Evolutionary conservation across 2,888 invertebrate genomes (phyloP).

Genomic region (Bedellia somnulentella): DNA sequence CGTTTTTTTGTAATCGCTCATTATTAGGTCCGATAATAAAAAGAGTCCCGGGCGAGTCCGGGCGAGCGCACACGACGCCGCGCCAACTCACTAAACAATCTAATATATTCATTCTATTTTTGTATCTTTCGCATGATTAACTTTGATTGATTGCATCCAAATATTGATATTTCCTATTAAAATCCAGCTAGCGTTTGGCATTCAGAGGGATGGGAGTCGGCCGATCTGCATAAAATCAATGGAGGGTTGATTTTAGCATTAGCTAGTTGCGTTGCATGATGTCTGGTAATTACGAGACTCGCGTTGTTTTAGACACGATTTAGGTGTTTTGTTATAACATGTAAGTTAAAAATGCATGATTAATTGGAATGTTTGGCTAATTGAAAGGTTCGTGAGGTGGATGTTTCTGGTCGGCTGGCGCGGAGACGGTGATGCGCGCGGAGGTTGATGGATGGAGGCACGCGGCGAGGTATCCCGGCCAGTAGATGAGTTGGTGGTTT

Average conservation of each 20-base stretch:
- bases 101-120: slow-evolving; percentile 56
- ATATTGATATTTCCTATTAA: slow-evolving; percentile 53
- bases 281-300: slow-evolving; percentile 18
- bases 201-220: slow-evolving; percentile 19
- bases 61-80: slow-evolving; percentile 35
- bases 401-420: slow-evolving; percentile 47
- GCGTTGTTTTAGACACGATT: slow-evolving; percentile 23
- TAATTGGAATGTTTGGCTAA: slow-evolving; percentile 21
- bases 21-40: slow-evolving; percentile 37
- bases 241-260: slow-evolving; percentile 14
- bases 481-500: slow-evolving; percentile 56
- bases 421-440: slow-evolving; percentile 46
- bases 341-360: slow-evolving; percentile 2
- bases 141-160: slow-evolving; percentile 58
- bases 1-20: slow-evolving; percentile 45
- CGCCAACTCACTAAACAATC: slow-evolving; percentile 34
- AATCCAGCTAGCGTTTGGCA: slow-evolving; percentile 20
- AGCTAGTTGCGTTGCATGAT: slow-evolving; percentile 23
- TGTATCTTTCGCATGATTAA: slow-evolving; percentile 59
- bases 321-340: neutral
- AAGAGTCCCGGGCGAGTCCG: slow-evolving; percentile 24
- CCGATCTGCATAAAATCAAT: slow-evolving; percentile 12
- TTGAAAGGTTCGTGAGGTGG: slow-evolving; percentile 26
- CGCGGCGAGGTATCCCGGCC: too few species aligned
- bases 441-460: slow-evolving; percentile 57